phyloP scores from a whole-genome alignment of 2,797 vertebrate genomes.

The Lepus townsendii region DNA sequence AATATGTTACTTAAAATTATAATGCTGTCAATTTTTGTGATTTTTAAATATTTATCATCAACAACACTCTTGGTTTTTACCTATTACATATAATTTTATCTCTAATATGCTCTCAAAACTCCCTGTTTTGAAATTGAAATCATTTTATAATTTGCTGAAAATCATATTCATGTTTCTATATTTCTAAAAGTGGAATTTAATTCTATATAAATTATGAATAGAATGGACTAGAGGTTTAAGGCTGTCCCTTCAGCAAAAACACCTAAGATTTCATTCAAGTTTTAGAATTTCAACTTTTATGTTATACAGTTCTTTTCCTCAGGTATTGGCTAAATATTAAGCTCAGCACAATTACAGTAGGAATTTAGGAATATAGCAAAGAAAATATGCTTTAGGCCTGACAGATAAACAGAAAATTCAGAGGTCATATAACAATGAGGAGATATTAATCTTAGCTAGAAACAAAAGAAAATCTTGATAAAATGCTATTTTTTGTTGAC shows the following conservation, averaged over 20 bases:
- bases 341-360: not conserved
- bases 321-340: not conserved
- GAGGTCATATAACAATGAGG: not conserved
- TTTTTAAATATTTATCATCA: conserved; percentile 1
- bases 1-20: not conserved
- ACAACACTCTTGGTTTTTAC: not conserved
- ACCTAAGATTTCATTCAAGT: not conserved
- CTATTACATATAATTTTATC: not conserved
- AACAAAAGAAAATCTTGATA: not conserved
- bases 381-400: not conserved
- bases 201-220: not conserved
- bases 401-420: not conserved
- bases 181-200: not conserved
- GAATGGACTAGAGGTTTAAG: not conserved
- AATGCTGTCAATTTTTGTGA: not conserved
- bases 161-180: not conserved
- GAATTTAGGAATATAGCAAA: not conserved
- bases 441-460: not conserved
- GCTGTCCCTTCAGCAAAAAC: not conserved
- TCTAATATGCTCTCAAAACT: not conserved
- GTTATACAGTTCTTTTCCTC: not conserved
- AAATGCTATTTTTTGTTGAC: not conserved
- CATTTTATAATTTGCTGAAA: not conserved
- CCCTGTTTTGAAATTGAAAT: not conserved
- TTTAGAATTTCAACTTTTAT: not conserved